phyloP scores from a whole-genome alignment of 2,113 vertebrate species.

The Callospermophilus lateralis region DNA sequence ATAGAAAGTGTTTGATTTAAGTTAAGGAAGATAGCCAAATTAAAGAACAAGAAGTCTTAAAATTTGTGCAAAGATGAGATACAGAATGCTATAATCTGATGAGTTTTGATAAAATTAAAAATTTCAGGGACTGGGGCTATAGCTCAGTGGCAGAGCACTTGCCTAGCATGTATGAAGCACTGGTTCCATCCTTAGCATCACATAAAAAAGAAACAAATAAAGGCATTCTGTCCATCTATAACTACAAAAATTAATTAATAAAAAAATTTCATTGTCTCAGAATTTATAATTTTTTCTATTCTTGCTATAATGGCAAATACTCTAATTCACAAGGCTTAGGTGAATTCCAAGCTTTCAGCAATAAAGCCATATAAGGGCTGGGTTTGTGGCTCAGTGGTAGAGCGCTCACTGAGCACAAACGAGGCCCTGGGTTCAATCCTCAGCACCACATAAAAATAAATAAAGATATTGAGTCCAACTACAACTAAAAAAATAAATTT shows the following conservation, averaged over 20 bases:
- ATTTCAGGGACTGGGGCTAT: neutral
- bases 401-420: too few relatives aligned
- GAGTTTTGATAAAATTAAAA: constrained; percentile 5
- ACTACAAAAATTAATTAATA: neutral
- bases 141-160: too few relatives aligned
- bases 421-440: too few relatives aligned
- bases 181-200: too few relatives aligned
- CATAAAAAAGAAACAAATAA: too few relatives aligned
- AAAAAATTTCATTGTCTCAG: neutral
- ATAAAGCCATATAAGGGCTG: neutral
- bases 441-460: too few relatives aligned
- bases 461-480: too few relatives aligned
- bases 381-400: too few relatives aligned
- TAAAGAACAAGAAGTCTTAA: constrained; percentile 45
- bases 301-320: neutral
- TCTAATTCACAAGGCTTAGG: constrained; percentile 43
- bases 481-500: too few relatives aligned
- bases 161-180: too few relatives aligned
- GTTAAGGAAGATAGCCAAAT: constrained; percentile 20
- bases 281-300: constrained; percentile 17
- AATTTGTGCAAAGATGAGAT: neutral
- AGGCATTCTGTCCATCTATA: too few relatives aligned
- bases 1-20: neutral
- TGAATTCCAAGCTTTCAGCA: neutral
- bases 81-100: neutral